Evolutionary conservation across 1,140 invertebrate species (phyloP).

Genomic region (Vanessa tameamea): DNA sequence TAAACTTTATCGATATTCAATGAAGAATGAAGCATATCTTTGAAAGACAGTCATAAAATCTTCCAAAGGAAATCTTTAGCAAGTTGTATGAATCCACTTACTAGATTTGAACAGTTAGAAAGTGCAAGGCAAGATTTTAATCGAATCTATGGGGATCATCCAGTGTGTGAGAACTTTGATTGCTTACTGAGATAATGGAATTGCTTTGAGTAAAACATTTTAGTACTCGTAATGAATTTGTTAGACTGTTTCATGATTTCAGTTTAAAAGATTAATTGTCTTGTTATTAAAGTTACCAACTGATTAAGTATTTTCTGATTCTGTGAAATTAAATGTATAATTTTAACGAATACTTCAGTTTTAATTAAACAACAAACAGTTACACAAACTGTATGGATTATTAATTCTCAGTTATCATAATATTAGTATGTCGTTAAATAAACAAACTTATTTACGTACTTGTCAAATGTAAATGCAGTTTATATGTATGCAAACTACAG

Average conservation of each 20-base stretch:
- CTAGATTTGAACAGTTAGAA: slow-evolving; percentile 19
- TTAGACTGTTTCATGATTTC: slow-evolving; percentile 19
- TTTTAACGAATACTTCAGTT: no score
- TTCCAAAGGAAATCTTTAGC: slow-evolving; percentile 12
- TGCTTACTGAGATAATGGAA: slow-evolving; percentile 49
- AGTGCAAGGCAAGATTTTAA: slow-evolving; percentile 42
- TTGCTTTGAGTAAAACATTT: slow-evolving; percentile 41
- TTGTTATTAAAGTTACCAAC: neutral
- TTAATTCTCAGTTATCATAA: no score
- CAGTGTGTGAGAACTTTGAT: slow-evolving; percentile 46
- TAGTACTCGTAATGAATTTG: slow-evolving; percentile 19
- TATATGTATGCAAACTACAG: no score
- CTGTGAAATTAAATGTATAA: no score
- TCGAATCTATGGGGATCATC: slow-evolving; percentile 40
- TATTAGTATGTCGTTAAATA: no score
- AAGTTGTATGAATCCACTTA: slow-evolving; percentile 18
- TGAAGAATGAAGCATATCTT: neutral
- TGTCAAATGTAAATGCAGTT: no score
- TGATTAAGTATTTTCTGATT: neutral
- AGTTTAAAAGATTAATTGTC: slow-evolving; percentile 2
- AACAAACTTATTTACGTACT: no score
- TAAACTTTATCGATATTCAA: neutral
- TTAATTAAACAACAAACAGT: no score
- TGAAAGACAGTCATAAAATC: neutral
- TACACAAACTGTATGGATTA: no score